phyloP scores from a whole-genome alignment of 2,797 vertebrate species.

The Synaphobranchus kaupii region DNA sequence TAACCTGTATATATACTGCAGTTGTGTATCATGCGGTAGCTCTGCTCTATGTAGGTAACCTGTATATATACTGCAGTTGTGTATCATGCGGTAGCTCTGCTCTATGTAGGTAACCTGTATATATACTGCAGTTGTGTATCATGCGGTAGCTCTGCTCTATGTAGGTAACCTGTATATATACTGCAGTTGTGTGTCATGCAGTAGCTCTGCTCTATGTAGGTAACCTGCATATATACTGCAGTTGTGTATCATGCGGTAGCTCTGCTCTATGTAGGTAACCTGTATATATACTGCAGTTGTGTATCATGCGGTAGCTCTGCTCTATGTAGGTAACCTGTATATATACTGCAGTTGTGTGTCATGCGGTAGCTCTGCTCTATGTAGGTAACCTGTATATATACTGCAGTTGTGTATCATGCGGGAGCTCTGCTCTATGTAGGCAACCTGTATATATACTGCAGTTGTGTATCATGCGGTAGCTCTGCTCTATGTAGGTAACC shows the following conservation, averaged over 20 bases:
- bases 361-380: constrained; percentile 16
- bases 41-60: constrained; percentile 4
- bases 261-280: constrained; percentile 4
- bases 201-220: background rate
- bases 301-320: constrained; percentile 17
- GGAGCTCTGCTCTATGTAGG: background rate
- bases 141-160: constrained; percentile 16
- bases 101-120: constrained; percentile 8
- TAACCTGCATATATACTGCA: background rate
- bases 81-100: constrained; percentile 17
- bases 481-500: constrained; percentile 4
- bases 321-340: constrained; percentile 8
- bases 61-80: background rate
- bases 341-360: background rate
- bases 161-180: constrained; percentile 3
- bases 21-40: constrained; percentile 18
- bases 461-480: constrained; percentile 18
- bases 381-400: constrained; percentile 3
- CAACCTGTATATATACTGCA: background rate
- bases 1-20: background rate
- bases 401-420: constrained; percentile 10
- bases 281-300: background rate
- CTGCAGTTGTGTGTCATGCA: constrained; percentile 12
- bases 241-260: constrained; percentile 18
- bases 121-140: background rate